These are phyloP conservation scores for Aix galericulata DNA, from an alignment of 2,113 vertebrate genomes.

Conservation along the genomic window DNA sequence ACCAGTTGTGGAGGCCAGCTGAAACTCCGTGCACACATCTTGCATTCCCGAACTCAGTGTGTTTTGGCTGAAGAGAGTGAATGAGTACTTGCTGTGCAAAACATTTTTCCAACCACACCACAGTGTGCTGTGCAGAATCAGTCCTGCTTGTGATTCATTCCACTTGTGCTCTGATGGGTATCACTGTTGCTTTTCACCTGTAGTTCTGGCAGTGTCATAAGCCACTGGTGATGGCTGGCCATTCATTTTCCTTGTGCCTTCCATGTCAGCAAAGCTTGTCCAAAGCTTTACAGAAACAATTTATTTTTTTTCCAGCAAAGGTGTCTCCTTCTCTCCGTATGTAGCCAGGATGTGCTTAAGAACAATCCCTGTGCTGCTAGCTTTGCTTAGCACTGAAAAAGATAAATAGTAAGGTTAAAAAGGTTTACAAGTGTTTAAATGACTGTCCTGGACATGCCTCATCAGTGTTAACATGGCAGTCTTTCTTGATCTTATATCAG, in stretches of 20 bases:
- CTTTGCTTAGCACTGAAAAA: neutral
- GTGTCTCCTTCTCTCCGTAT: neutral
- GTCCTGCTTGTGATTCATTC: neutral
- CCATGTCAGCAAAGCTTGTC: neutral
- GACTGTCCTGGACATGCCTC: neutral
- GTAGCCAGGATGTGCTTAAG: neutral
- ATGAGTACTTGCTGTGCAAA: neutral
- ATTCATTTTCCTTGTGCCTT: neutral
- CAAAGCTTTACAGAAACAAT: neutral
- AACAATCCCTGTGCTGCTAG: neutral
- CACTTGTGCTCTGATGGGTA: neutral
- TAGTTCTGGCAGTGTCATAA: neutral
- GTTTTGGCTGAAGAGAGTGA: rapidly evolving
- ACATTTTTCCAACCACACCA: neutral
- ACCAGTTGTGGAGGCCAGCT: neutral
- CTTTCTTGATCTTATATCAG: neutral
- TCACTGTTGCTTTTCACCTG: neutral
- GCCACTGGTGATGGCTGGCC: neutral
- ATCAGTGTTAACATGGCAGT: neutral
- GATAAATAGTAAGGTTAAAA: neutral
- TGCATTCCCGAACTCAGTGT: neutral
- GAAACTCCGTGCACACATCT: neutral
- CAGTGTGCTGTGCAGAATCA: neutral
- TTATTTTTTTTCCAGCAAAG: neutral
- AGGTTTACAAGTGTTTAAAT: neutral